phyloP scores from a whole-genome alignment of 37 sponge, comb jelly and placozoan genomes.

The Tethya wilhelma region DNA sequence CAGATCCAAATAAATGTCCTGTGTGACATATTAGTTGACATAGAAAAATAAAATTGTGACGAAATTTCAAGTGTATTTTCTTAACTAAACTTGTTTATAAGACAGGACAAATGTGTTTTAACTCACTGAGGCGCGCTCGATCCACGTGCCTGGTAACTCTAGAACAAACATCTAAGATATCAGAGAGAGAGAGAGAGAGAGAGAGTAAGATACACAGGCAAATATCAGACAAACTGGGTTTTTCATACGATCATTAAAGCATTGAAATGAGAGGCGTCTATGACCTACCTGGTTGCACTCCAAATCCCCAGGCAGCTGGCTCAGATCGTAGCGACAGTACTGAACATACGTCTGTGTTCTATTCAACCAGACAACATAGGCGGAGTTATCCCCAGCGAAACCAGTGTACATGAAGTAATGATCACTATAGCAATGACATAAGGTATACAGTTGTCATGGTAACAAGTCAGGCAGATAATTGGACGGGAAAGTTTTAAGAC shows the following conservation, averaged over 20 bases:
- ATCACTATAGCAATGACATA: constrained; percentile 13
- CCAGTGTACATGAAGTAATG: constrained; percentile 61
- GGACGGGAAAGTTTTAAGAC: neutral
- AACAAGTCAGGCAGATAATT: neutral
- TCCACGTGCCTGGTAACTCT: too few species aligned
- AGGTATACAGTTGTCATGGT: neutral
- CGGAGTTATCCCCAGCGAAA: constrained; percentile 37
- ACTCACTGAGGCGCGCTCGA: too few species aligned
- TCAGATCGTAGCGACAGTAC: constrained; percentile 35
- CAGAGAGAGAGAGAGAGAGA: neutral
- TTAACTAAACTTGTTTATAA: too few species aligned
- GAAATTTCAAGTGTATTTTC: too few species aligned
- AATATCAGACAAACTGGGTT: neutral
- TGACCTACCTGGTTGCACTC: constrained; percentile 7
- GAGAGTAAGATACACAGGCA: neutral
- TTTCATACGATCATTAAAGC: too few species aligned
- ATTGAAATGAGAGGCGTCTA: too few species aligned
- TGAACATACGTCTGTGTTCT: constrained; percentile 39
- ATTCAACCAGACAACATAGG: constrained; percentile 56
- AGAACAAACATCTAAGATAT: too few species aligned
- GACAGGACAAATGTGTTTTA: too few species aligned
- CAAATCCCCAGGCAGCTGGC: too few species aligned
- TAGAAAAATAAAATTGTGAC: too few species aligned
- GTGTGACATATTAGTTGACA: too few species aligned
- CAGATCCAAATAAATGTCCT: too few species aligned